phyloP scores from a whole-genome alignment of 2,113 vertebrate genomes.

The Rhegmatorhina hoffmannsi region DNA sequence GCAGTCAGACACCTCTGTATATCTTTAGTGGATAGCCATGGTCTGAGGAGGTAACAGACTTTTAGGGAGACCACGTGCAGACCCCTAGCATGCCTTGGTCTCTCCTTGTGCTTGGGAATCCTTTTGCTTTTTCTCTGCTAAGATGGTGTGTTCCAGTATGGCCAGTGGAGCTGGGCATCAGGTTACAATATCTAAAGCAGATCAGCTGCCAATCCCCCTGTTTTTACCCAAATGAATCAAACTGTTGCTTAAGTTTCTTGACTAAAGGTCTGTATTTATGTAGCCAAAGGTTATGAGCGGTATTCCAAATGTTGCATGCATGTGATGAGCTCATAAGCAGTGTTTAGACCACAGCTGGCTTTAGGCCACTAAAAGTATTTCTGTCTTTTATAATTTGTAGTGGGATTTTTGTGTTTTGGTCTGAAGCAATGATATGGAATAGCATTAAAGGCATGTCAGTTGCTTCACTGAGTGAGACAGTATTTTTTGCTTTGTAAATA shows the following conservation, averaged over 20 bases:
- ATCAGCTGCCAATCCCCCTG: neutral
- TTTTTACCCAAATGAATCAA: neutral
- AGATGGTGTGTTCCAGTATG: rapidly evolving
- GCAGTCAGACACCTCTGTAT: neutral
- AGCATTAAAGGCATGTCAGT: slow-evolving; percentile 16
- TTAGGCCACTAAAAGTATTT: slow-evolving; percentile 25
- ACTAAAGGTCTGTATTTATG: neutral
- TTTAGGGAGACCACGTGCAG: neutral
- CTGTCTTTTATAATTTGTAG: neutral
- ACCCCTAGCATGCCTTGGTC: neutral
- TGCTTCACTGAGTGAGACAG: neutral
- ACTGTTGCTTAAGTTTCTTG: neutral
- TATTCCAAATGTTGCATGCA: neutral
- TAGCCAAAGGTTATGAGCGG: neutral
- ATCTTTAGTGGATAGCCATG: rapidly evolving
- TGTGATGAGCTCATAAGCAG: neutral
- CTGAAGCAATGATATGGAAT: slow-evolving; percentile 13
- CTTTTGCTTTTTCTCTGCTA: neutral
- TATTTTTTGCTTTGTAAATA: slow-evolving; percentile 41
- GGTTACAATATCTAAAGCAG: neutral
- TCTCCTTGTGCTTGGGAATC: neutral
- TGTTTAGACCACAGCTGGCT: slow-evolving; percentile 25
- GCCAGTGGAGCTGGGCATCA: neutral
- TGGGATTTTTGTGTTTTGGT: slow-evolving; percentile 30
- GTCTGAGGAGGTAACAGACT: neutral